Base-by-base conservation (phyloP, 2,797 vertebrate genomes). In the Dipus sagitta region DNA sequence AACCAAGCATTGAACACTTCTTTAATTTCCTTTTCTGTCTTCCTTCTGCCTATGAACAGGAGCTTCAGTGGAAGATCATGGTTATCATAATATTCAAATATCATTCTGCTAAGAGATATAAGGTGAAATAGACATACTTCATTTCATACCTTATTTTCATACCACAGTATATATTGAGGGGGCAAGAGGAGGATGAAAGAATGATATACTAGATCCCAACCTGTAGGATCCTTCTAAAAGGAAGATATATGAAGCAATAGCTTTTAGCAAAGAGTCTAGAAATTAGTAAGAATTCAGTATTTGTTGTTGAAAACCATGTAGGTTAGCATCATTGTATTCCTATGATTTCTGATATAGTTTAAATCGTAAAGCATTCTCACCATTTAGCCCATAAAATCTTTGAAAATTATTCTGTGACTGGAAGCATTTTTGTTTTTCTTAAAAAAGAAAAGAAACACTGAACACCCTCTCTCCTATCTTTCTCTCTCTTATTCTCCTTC, bases 211-310 rank as follows among this genome's bases (percentile, higher is more conserved):
- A 23, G 7, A 13, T 70, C 8, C 38, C 1, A 75, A 34, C 1
- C 0, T 47, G 1, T 26, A 32, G n/a, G 9, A 4, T 6, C 8
- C 24, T 70, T 79, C 32, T 54, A 14, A 68, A 14, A 0, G 72
- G 21, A 64, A 78, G 15, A 88, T 68, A 72, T n/a, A 60, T 3
- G 15, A 26, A 78, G 54, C 6, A 32, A 3, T 77, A 18, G 1
- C 30, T 21, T 86, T 83, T 84, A 81, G 3, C 8, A 42, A 15
- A 81, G 10, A 15, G 3, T 76, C 3, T 76, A 74, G 12, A 93
- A 65, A 1, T 83, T 47, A 13, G 17, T 68, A 65, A 72, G 3
- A 64, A 30, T 52, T 88, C 17, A 78, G 1, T 47, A 32, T 23
- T 21, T 2, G 30, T 60, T 60, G 1, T 18, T 58, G 13, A 26